Conservation (phyloP, 2,888 invertebrate genomes). For the Pherbina coryleti region DNA sequence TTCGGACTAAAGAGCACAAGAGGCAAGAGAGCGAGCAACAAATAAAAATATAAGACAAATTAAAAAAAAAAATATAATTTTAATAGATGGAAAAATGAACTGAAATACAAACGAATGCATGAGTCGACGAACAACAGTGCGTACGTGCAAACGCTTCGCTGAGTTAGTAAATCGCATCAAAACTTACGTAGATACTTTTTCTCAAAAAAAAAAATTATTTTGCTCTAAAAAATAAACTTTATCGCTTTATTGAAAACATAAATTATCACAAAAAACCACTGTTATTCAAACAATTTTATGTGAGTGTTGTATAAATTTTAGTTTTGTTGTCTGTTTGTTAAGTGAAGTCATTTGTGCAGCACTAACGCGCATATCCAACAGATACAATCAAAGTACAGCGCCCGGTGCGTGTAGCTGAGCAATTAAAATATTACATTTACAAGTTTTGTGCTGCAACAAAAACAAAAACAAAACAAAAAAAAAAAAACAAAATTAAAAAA, state of each 20-base stretch:
- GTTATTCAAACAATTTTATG: constrained; percentile 5
- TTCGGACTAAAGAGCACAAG: neutral
- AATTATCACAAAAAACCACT: neutral
- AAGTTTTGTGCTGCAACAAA: constrained; percentile 15
- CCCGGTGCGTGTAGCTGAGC: constrained; percentile 51
- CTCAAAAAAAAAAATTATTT: neutral
- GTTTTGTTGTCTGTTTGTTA: neutral
- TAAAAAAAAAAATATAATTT: neutral
- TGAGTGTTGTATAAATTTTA: constrained; percentile 8
- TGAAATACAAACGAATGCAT: neutral
- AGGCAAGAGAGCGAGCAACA: neutral
- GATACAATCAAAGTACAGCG: constrained; percentile 15
- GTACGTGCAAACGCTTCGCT: constrained; percentile 22
- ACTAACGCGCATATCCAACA: neutral
- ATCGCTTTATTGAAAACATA: neutral
- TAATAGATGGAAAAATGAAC: neutral
- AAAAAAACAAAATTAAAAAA: constrained; percentile 29
- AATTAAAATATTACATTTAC: constrained; percentile 49
- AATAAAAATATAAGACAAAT: neutral
- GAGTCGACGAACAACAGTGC: constrained; percentile 10
- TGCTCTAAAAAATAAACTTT: neutral
- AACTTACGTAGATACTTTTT: neutral
- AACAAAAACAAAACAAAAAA: constrained; percentile 1
- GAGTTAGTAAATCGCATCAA: neutral
- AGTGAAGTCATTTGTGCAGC: neutral